phyloP scores from a whole-genome alignment of 2,113 vertebrate genomes.

The Pimephales promelas region DNA sequence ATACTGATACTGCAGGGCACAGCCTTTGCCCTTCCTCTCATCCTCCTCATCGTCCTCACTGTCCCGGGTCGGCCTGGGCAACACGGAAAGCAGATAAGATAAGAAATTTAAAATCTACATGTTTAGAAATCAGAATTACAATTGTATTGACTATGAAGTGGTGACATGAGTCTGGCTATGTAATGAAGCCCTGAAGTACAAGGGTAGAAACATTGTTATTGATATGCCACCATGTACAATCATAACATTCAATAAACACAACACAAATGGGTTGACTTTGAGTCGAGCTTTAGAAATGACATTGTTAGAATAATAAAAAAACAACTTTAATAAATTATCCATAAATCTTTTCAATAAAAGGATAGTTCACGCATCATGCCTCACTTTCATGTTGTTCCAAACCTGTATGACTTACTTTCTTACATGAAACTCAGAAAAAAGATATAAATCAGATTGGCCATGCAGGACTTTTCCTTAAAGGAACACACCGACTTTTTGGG shows the following conservation, averaged over 20 bases:
- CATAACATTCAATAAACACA: background rate
- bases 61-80: slow-evolving; percentile 88
- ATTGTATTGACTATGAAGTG: background rate
- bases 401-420: background rate
- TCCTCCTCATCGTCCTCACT: slow-evolving; percentile 97
- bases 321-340: background rate
- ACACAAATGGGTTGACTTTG: background rate
- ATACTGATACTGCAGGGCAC: slow-evolving; percentile 94
- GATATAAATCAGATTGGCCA: background rate
- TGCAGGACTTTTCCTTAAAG: background rate
- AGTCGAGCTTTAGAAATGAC: background rate
- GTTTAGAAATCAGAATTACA: background rate
- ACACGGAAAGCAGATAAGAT: background rate
- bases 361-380: background rate
- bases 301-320: background rate
- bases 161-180: background rate
- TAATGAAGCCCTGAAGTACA: background rate
- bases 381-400: background rate
- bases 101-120: background rate
- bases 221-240: background rate
- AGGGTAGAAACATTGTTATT: background rate
- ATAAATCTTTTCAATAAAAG: background rate
- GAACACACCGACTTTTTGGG: no score
- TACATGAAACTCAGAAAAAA: background rate
- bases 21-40: slow-evolving; percentile 88